Evolutionary conservation across 2,113 vertebrate species (phyloP).

Genomic region (Hoplias malabaricus): DNA sequence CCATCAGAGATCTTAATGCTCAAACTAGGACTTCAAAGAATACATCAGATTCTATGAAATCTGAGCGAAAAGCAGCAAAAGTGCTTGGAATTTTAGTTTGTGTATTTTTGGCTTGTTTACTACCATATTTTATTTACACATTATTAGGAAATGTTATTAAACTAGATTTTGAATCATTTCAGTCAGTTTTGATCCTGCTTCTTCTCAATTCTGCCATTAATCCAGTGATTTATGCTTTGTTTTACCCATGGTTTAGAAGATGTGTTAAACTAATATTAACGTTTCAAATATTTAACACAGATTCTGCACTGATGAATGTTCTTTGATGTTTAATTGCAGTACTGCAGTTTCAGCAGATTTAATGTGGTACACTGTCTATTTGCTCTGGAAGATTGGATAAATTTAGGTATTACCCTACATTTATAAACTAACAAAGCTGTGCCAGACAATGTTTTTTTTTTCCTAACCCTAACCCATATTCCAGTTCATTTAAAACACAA

Average conservation of each 20-base stretch:
- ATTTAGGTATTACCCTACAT: too few relatives aligned
- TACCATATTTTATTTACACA: slow-evolving; percentile 28
- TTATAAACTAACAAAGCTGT: too few relatives aligned
- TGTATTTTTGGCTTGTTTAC: slow-evolving; percentile 32
- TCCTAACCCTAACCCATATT: too few relatives aligned
- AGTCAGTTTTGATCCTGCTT: background rate
- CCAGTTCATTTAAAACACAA: too few relatives aligned
- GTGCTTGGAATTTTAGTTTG: slow-evolving; percentile 30
- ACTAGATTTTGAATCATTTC: background rate
- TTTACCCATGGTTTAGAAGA: slow-evolving; percentile 36
- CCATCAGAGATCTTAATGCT: slow-evolving; percentile 43
- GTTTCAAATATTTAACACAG: slow-evolving; percentile 11
- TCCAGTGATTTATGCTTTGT: background rate
- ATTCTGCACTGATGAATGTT: slow-evolving; percentile 41
- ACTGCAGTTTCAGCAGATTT: too few relatives aligned
- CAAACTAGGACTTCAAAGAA: background rate
- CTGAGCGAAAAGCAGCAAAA: slow-evolving; percentile 39
- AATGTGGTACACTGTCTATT: too few relatives aligned
- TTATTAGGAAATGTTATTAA: background rate
- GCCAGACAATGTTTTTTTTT: too few relatives aligned
- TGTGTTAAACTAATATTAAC: slow-evolving; percentile 53
- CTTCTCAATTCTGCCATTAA: slow-evolving; percentile 45
- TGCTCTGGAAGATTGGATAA: too few relatives aligned
- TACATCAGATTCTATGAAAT: slow-evolving; percentile 3
- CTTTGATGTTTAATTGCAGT: background rate